These are phyloP conservation scores for Lithophane leautieri DNA, from an alignment of 2,888 invertebrate species.

Conservation along the genomic window DNA sequence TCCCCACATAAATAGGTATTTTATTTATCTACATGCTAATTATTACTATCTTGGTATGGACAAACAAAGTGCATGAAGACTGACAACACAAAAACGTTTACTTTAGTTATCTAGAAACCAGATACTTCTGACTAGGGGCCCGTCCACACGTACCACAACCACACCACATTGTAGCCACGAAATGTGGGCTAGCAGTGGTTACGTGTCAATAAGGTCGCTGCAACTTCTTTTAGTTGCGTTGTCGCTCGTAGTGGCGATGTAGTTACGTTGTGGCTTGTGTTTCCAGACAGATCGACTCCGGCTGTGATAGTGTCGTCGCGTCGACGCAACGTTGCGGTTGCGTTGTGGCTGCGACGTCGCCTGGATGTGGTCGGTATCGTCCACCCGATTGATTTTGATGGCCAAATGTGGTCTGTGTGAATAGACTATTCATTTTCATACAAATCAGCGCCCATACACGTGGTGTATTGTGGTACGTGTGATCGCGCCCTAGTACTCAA, in stretches of 20 bases:
- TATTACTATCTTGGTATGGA: neutral
- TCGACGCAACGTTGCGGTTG: neutral
- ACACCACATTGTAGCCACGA: neutral
- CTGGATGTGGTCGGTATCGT: neutral
- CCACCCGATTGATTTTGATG: neutral
- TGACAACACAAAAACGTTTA: neutral
- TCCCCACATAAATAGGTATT: neutral
- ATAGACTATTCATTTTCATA: neutral
- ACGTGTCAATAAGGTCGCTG: neutral
- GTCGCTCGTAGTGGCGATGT: no score
- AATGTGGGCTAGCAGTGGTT: neutral
- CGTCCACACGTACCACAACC: neutral
- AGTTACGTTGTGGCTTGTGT: no score
- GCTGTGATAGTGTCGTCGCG: neutral
- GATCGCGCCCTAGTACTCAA: neutral
- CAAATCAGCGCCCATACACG: neutral
- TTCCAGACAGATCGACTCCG: neutral
- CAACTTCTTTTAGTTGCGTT: neutral
- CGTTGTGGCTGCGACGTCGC: neutral
- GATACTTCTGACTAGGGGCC: neutral
- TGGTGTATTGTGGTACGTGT: neutral
- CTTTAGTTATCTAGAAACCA: constrained; percentile 6
- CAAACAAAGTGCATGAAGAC: neutral
- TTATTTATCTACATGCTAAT: neutral
- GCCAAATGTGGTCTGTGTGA: neutral